Base-by-base conservation (phyloP, 1,140 invertebrate species). In the Papilio polyxenes region DNA sequence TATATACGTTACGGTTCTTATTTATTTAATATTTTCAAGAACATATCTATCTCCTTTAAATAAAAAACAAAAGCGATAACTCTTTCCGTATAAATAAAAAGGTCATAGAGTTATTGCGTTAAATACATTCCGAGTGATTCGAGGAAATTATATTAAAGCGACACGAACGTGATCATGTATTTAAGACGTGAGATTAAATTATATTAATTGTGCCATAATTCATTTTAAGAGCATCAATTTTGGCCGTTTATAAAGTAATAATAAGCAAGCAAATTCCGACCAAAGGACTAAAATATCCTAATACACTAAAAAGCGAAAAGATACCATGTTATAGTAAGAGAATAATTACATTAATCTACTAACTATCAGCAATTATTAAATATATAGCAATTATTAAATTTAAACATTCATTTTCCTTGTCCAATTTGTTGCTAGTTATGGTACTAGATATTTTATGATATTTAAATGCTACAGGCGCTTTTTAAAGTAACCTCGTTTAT, bases 31-130 rank as follows among this genome's bases (percentile, higher is more conserved):
- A 11, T 13, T 37, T 37, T 13, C 31, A 37, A 72, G 11, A 72
- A 72, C 13, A 65, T 65, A 72, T 7, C 5, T 72, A 37, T 37
- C 31, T 31, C 10, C 13, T 15, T 40, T 7, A 65, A 37, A 69
- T 69, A 40, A 72, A 44, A 72, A 72, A 37, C 65, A 37, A 72
- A 72, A 2, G 6, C 31, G 65, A 72, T 72, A 72, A 72, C 65
- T 72, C 1, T 72, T 37, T 72, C 65, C 31, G 65, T 13, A 72
- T 72, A 59, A n/a, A 15, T 15, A 37, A 72, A 65, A 72, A 72
- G 31, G 65, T 72, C 65, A 72, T 37, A 31, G 6, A 72, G 31
- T 72, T 65, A 65, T 65, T 72, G 65, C 11, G 31, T 15, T 72
- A 40, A 72, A 40, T 72, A 72, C 11, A 23, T 31, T 65, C 11